Base-by-base conservation (phyloP, 2,113 vertebrate genomes). In the Neogobius melanostomus region DNA sequence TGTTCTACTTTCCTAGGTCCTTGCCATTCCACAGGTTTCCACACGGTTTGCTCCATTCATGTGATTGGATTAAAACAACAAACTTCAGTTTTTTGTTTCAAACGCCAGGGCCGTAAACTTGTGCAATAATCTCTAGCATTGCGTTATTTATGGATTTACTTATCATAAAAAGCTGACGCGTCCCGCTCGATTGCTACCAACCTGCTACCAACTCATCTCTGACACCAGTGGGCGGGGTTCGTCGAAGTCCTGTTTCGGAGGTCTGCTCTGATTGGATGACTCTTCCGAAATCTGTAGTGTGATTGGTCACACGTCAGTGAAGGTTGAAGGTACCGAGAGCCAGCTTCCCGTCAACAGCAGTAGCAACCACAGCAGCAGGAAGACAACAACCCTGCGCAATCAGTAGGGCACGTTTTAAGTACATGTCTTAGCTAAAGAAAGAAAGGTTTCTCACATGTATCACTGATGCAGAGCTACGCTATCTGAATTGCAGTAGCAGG, bases 131-230 rank as follows among this genome's bases (percentile, higher is more conserved):
- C 49, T 46, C 9, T 8, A 63, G 36, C n/a, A 50, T 66, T 61
- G 36, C 64, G n/a, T 68, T n/a, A 8, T 72, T 74, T 42, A 2
- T 14, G 44, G 8, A 64, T 59, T 68, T 65, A 17, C 50, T 75
- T 77, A 75, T 86, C 74, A 72, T 63, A 3, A 56, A 61, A 64
- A 54, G 65, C 21, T 92, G 90, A 93, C 92, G 90, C 90, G 90
- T 89, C 84, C 45, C 7, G 53, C 49, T 83, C 71, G 14, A 76
- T 67, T 52, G 66, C 8, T 45, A 53, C 72, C 78, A 82, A 17
- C 83, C 65, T 52, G 66, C 8, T 45, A 53, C 72, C 78, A 82
- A 17, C 83, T 88, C 82, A 71, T 63, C 88, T 71, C 78, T 73
- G 59, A 52, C 77, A 49, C 63, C 48, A 52, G 54, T 44, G 63